These are phyloP conservation scores for Cygnus olor DNA, from an alignment of 2,797 vertebrate species.

Conservation along the genomic window DNA sequence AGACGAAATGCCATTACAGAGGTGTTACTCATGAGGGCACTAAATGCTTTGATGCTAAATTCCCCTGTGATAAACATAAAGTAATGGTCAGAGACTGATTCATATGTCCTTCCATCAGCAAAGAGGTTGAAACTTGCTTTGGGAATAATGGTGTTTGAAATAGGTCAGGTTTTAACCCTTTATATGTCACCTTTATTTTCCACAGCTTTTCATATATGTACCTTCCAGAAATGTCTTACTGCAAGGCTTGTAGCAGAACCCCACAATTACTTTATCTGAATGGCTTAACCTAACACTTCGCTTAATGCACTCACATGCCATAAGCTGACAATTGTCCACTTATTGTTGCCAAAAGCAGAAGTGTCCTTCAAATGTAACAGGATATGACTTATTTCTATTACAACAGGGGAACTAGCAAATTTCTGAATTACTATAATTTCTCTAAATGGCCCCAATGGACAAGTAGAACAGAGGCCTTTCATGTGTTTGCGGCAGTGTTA, in stretches of 20 bases:
- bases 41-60: background rate
- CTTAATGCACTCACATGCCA: background rate
- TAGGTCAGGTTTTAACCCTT: background rate
- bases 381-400: background rate
- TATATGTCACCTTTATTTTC: background rate
- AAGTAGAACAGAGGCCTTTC: background rate
- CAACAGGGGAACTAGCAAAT: background rate
- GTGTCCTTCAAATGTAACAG: constrained; percentile 17
- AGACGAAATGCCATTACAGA: background rate
- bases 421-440: background rate
- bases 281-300: background rate
- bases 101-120: background rate
- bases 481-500: background rate
- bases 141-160: background rate
- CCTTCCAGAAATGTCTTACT: background rate
- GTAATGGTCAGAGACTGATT: background rate
- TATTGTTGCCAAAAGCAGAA: background rate
- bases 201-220: background rate
- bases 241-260: background rate
- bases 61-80: background rate
- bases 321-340: background rate
- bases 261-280: background rate
- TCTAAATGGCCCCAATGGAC: background rate
- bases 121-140: background rate
- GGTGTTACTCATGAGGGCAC: background rate